Evolutionary conservation across 2,888 invertebrate species (phyloP).

Genomic region (Acleris emargana): DNA sequence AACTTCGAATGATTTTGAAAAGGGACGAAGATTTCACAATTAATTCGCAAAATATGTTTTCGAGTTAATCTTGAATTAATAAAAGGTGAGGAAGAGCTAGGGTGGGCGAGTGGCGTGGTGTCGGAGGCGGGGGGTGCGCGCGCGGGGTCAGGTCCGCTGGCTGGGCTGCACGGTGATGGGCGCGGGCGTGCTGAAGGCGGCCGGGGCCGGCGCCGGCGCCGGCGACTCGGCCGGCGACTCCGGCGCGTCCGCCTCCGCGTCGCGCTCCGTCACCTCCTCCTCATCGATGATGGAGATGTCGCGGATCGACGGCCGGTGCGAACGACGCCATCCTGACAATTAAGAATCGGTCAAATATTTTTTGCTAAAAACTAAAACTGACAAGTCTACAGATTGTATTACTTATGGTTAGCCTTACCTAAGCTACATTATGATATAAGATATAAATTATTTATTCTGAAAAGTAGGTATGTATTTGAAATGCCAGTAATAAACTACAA

Average conservation of each 20-base stretch:
- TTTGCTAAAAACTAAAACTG: too few species aligned
- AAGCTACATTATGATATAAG: too few species aligned
- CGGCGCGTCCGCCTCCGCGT: constrained; percentile 63
- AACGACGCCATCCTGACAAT: constrained; percentile 88
- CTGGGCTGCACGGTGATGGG: constrained; percentile 77
- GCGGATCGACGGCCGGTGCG: constrained; percentile 91
- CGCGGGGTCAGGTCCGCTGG: constrained; percentile 55
- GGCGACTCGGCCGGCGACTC: constrained; percentile 49
- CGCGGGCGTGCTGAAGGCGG: constrained; percentile 62
- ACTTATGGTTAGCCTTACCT: too few species aligned
- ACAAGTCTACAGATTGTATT: too few species aligned
- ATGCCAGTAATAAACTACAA: too few species aligned
- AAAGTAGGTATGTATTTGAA: too few species aligned
- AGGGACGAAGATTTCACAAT: neutral
- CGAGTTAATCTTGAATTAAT: neutral
- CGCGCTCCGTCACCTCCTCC: constrained; percentile 87
- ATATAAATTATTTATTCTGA: too few species aligned
- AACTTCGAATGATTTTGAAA: neutral
- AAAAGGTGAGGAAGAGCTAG: neutral
- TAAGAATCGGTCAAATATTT: neutral
- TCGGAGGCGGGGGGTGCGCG: constrained; percentile 6
- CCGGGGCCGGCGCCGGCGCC: constrained; percentile 48
- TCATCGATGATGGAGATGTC: constrained; percentile 95
- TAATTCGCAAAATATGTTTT: neutral
- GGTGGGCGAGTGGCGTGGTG: neutral